These are phyloP conservation scores for Elgonia sp. DNA, from an alignment of 2,888 invertebrate species.

Conservation along the genomic window DNA sequence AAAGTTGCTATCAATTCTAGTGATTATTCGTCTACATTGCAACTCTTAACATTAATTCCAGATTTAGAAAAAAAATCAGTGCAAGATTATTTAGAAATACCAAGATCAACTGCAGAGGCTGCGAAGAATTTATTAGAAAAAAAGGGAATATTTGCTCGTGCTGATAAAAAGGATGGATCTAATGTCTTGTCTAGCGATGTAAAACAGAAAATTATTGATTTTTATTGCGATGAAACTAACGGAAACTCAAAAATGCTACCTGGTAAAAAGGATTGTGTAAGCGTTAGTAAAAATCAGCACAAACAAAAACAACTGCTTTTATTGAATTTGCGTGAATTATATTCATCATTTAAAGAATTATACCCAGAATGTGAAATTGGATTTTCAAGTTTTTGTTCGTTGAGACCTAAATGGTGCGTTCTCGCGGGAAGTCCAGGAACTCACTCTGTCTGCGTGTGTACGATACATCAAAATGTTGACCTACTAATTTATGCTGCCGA, in stretches of 20 bases:
- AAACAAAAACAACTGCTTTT: conserved; percentile 20
- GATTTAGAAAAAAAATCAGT: conserved; percentile 2
- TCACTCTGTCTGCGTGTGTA: conserved; percentile 7
- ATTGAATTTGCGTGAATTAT: conserved; percentile 25
- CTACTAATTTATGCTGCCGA: too few species aligned
- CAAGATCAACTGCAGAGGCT: conserved; percentile 12
- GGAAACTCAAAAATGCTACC: too few species aligned
- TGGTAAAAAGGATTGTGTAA: conserved; percentile 32
- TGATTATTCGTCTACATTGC: not conserved
- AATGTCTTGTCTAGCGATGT: conserved; percentile 6
- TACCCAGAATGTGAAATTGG: not conserved
- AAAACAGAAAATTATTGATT: conserved; percentile 24
- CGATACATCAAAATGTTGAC: too few species aligned
- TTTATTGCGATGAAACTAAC: conserved; percentile 39
- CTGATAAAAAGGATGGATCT: conserved; percentile 14
- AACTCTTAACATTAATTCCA: conserved; percentile 3
- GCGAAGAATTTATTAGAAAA: not conserved
- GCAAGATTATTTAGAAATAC: conserved; percentile 1
- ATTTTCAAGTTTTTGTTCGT: conserved; percentile 14
- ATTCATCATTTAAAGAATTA: not conserved
- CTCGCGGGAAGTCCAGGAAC: conserved; percentile 4
- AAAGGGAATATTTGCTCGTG: conserved; percentile 3
- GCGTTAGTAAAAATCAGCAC: conserved; percentile 21
- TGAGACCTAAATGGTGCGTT: conserved; percentile 24
- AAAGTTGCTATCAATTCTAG: conserved; percentile 1